phyloP scores from a whole-genome alignment of 2,797 vertebrate species.

The Argyrosomus regius region DNA sequence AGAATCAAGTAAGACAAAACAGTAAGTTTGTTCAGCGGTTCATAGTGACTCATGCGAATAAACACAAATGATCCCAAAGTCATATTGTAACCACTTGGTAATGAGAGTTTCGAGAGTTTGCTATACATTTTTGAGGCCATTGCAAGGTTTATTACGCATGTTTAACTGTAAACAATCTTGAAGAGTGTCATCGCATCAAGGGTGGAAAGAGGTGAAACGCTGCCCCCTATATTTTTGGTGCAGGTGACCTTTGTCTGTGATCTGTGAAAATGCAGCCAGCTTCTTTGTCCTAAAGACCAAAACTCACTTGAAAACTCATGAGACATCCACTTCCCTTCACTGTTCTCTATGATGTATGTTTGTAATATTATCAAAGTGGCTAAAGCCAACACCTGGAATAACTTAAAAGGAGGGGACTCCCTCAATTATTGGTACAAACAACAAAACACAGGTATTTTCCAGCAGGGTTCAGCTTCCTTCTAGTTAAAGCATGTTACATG shows the following conservation, averaged over 20 bases:
- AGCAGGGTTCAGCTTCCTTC: background rate
- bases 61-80: no score
- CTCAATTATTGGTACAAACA: conserved; percentile 34
- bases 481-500: background rate
- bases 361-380: conserved; percentile 17
- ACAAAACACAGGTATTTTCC: conserved; percentile 12
- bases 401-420: conserved; percentile 11
- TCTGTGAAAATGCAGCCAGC: background rate
- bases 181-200: no score
- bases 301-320: conserved; percentile 13
- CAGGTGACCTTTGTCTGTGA: no score
- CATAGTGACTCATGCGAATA: no score
- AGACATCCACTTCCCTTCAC: background rate
- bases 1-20: background rate
- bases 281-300: background rate
- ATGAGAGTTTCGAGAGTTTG: no score
- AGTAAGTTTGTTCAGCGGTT: no score
- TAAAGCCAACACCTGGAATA: conserved; percentile 39
- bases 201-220: no score
- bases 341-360: conserved; percentile 10
- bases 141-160: no score
- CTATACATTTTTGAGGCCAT: no score
- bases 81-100: no score
- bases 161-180: no score
- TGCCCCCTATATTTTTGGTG: no score